A percentile compares a stretch with the other conserved stretches of the same genome.
These are phyloP conservation scores for Urocolius indicus DNA, from an alignment of 2,113 vertebrate species.

Conservation along the genomic window DNA sequence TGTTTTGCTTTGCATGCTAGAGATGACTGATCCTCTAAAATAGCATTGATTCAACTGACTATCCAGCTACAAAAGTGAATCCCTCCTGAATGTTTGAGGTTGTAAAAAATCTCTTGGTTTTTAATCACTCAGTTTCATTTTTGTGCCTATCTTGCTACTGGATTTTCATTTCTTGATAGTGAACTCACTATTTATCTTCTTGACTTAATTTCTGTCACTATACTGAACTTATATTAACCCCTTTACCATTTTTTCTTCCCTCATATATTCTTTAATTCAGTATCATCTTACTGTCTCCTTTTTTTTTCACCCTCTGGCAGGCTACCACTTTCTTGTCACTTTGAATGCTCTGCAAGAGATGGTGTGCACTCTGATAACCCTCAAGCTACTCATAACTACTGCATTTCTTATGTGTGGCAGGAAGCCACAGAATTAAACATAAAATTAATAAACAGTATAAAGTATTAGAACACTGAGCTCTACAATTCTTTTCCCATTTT, in stretches of 20 bases:
- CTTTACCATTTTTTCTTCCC: not conserved
- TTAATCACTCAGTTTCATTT: not conserved
- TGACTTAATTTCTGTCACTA: not conserved
- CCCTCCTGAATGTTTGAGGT: not conserved
- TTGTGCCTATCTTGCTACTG: not conserved
- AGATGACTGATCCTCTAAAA: not conserved
- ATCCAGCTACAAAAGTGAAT: not conserved
- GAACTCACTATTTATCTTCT: not conserved
- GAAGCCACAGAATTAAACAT: conserved; percentile 12
- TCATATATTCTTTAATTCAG: not conserved
- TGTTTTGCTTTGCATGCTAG: not conserved
- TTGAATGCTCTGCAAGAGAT: not conserved
- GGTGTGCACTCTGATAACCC: not conserved
- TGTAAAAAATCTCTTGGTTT: not conserved
- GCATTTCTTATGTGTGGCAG: not conserved
- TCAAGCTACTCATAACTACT: not conserved
- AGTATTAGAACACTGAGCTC: not conserved
- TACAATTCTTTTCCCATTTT: not conserved
- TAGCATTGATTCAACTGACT: not conserved
- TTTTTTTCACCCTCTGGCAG: not conserved
- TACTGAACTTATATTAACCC: not conserved
- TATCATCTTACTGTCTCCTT: not conserved
- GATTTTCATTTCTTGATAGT: not conserved
- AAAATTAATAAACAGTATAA: conserved; percentile 35
- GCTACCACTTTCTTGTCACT: not conserved